Evolutionary conservation across 2,113 vertebrate genomes (phyloP).

Genomic region (Theristicus caerulescens): DNA sequence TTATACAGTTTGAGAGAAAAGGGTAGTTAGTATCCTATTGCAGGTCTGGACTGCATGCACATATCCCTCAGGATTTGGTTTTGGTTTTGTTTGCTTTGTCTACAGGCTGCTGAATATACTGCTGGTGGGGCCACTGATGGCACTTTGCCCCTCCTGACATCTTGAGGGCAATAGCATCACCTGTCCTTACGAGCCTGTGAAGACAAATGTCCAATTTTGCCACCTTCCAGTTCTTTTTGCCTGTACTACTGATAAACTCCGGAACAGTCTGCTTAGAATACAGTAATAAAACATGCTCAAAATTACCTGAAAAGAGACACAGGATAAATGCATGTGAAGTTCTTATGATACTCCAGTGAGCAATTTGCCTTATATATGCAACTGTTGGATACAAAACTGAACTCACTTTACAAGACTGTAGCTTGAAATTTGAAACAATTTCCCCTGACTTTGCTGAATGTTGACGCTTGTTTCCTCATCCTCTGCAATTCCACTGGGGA

Average conservation of each 20-base stretch:
- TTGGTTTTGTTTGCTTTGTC: not conserved
- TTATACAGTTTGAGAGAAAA: not conserved
- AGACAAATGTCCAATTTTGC: not conserved
- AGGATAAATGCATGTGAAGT: not conserved
- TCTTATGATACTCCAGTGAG: not conserved
- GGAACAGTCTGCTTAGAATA: not conserved
- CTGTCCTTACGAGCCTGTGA: not conserved
- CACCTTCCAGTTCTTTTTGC: not conserved
- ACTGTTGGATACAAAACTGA: not conserved
- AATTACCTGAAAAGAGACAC: not conserved
- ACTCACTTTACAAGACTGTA: not conserved
- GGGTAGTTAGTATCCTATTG: not conserved
- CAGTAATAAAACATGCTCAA: not conserved
- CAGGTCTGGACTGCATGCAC: fast-evolving
- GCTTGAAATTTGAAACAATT: not conserved
- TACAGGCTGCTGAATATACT: not conserved
- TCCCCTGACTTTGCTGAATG: not conserved
- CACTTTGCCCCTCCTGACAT: not conserved
- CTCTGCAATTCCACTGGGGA: not conserved
- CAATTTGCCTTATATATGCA: not conserved
- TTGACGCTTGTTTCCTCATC: not conserved
- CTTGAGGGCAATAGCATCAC: not conserved
- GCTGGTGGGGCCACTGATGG: not conserved
- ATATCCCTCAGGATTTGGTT: not conserved
- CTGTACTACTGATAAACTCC: not conserved